These are phyloP conservation scores for Yponomeuta sedellus DNA, from an alignment of 2,888 invertebrate species.

Conservation along the genomic window DNA sequence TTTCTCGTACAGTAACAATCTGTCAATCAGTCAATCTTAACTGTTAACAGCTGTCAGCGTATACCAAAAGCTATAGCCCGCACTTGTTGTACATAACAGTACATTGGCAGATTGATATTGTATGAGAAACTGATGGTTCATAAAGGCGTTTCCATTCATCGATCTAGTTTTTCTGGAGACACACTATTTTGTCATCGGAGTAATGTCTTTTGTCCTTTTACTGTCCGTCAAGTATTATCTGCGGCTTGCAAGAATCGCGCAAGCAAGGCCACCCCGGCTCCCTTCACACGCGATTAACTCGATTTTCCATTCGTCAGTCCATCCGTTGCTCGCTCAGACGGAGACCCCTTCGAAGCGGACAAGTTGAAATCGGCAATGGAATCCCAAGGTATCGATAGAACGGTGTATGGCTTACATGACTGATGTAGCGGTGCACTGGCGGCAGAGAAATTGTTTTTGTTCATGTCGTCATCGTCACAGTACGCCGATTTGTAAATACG, in stretches of 20 bases:
- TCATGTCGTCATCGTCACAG: constrained; percentile 1
- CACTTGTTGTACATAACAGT: no score
- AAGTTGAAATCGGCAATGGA: neutral
- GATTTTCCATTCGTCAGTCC: neutral
- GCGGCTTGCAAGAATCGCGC: neutral
- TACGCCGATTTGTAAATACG: neutral
- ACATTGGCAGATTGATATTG: no score
- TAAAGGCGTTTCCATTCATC: neutral
- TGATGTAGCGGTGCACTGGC: neutral
- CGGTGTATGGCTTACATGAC: neutral
- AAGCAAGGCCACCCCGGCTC: neutral
- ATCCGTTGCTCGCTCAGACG: neutral
- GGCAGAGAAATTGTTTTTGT: constrained; percentile 1
- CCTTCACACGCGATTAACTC: neutral
- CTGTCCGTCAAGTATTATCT: neutral
- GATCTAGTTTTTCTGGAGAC: neutral
- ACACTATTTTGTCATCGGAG: neutral
- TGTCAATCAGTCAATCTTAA: no score
- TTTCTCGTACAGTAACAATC: no score
- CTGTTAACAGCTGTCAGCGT: no score
- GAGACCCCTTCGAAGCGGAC: neutral
- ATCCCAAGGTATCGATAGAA: neutral
- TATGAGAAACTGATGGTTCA: no score
- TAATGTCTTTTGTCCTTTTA: neutral
- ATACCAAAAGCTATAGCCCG: no score